Evolutionary conservation across 2,113 vertebrate genomes (phyloP), one percentile per base, ranked within the genome.

Genomic region (Stictonetta naevosa): DNA sequence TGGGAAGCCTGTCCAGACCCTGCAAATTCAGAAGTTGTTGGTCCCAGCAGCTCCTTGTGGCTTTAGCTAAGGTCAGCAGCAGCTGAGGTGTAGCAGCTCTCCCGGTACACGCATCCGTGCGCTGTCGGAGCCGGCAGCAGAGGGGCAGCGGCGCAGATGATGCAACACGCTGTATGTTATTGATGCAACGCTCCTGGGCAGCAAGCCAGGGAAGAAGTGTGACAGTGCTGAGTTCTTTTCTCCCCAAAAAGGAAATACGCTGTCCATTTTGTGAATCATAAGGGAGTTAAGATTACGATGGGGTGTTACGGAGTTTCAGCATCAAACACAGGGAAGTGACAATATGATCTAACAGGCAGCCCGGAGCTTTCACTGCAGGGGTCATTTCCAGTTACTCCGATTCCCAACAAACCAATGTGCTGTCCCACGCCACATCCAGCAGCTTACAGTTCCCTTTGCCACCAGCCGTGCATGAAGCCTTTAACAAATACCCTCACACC

Each of bases 61-160:
- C 58, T 82, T 62, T 9, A 75, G 9, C 33, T 11, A 7, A 34
- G 82, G 63, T 9, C 72, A 71, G 66, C n/a, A 46, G 72, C 38
- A 4, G 2, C 69, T 5, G 25, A 4, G 28, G 5, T 0, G 11
- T 1, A 2, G 0, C 0, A 38, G 67, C 10, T 17, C 25, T 13
- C 21, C 62, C 52, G 20, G 85, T 38, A 38, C 38, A 9, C 38
- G 58, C 0, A 2, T 4, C 28, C 1, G 40, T 31, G 87, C 84
- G 3, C 2, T 0, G 17, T 5, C 0, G 46, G 62, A 22, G 71
- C 31, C 63, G 8, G 11, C 34, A 2, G 74, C 72, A 40, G 11
- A 13, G 60, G 63, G 36, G 78, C 42, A 59, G 50, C 5, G 2
- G 10, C 40, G 66, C 53, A 52, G 85, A 2, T 95, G 93, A 92